phyloP scores from a whole-genome alignment of 1,140 invertebrate genomes.

The Rhopalosiphum maidis region DNA sequence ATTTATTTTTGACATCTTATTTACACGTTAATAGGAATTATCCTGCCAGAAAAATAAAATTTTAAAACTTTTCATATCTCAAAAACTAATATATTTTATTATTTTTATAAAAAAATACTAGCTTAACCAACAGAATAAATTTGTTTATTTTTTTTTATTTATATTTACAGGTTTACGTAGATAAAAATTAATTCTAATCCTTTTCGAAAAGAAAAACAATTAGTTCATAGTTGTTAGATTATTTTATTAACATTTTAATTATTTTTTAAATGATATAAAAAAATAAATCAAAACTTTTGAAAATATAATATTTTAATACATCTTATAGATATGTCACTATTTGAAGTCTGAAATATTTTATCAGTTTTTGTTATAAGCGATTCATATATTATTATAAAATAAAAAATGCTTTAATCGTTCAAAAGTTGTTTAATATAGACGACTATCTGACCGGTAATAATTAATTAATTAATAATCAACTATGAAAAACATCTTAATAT shows the following conservation, averaged over 20 bases:
- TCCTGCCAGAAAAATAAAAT: neutral
- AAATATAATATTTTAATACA: neutral
- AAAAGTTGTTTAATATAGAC: neutral
- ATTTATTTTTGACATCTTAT: conserved; percentile 10
- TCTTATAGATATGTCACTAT: neutral
- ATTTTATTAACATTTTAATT: neutral
- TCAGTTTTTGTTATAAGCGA: neutral
- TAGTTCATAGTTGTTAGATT: neutral
- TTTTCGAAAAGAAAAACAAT: neutral
- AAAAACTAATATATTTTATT: neutral
- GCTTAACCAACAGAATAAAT: neutral
- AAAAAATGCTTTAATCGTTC: neutral
- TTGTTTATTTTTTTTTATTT: neutral
- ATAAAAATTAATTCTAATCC: neutral
- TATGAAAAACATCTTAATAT: neutral
- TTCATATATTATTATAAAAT: neutral
- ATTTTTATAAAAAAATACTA: neutral
- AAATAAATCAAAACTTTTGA: neutral
- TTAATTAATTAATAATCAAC: neutral
- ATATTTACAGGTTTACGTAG: neutral
- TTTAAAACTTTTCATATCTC: neutral
- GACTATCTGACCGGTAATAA: neutral
- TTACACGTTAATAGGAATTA: neutral
- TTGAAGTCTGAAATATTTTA: neutral
- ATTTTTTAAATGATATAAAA: neutral